Evolutionary conservation across 2,888 invertebrate species (phyloP).

Genomic region (Escarpia spicata): DNA sequence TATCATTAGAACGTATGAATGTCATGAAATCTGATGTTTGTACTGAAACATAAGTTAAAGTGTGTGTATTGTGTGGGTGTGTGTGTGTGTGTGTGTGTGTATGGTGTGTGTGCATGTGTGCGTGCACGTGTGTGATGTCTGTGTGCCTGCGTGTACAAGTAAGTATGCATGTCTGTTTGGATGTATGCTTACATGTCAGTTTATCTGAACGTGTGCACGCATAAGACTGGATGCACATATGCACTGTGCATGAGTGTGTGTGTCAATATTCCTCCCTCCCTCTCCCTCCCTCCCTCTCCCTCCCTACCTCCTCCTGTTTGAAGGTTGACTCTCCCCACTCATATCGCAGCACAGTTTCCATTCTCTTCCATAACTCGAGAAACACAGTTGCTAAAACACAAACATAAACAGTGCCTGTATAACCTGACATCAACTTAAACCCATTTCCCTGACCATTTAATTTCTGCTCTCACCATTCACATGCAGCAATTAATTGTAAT

Average conservation of each 20-base stretch:
- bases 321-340: conserved; percentile 94
- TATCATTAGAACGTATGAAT: too few relatives aligned
- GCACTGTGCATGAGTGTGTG: too few relatives aligned
- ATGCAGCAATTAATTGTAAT: too few relatives aligned
- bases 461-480: too few relatives aligned
- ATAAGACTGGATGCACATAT: too few relatives aligned
- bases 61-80: too few relatives aligned
- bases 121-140: background rate
- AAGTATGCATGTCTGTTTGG: background rate
- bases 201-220: background rate
- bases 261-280: too few relatives aligned
- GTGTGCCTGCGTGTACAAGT: background rate
- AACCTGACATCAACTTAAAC: too few relatives aligned
- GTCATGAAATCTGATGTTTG: too few relatives aligned
- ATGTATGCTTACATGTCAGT: background rate
- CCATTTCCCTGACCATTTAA: too few relatives aligned
- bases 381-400: conserved; percentile 81
- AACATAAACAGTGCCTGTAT: background rate
- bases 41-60: too few relatives aligned
- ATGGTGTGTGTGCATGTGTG: background rate
- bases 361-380: conserved; percentile 93
- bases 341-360: conserved; percentile 91
- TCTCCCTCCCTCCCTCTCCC: too few relatives aligned
- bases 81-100: background rate
- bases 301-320: conserved; percentile 75